These are phyloP conservation scores for Mythimna loreyi DNA, from an alignment of 2,888 invertebrate species.

Conservation along the genomic window DNA sequence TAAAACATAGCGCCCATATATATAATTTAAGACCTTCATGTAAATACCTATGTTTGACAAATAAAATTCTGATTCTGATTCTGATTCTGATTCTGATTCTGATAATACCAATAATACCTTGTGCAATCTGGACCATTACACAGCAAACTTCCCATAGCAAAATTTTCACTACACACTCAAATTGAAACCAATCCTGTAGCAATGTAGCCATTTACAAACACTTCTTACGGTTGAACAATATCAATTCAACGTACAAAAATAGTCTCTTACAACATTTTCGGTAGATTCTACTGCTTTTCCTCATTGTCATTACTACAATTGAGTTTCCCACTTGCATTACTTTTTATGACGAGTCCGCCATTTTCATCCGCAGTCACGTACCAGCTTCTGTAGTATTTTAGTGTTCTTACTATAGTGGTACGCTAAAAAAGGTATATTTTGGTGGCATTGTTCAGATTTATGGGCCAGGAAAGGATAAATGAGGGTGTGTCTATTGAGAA, in stretches of 20 bases:
- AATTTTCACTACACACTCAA: no score
- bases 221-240: neutral
- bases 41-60: no score
- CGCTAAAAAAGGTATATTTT: conserved; percentile 47
- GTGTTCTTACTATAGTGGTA: conserved; percentile 36
- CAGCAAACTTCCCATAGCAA: neutral
- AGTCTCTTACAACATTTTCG: neutral
- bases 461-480: conserved; percentile 8
- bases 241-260: neutral
- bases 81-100: no score
- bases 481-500: neutral
- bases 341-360: conserved; percentile 42
- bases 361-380: conserved; percentile 53
- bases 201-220: neutral
- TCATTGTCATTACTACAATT: conserved; percentile 37
- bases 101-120: no score
- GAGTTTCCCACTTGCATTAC: conserved; percentile 42
- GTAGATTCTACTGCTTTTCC: conserved; percentile 16
- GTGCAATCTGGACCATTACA: neutral
- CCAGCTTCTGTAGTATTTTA: conserved; percentile 44
- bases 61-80: no score
- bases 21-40: no score
- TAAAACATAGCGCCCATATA: no score
- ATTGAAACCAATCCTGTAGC: neutral
- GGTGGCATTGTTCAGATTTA: conserved; percentile 38